Evolutionary conservation across 1,140 invertebrate genomes (phyloP).

Genomic region (Oryctes rhinoceros): DNA sequence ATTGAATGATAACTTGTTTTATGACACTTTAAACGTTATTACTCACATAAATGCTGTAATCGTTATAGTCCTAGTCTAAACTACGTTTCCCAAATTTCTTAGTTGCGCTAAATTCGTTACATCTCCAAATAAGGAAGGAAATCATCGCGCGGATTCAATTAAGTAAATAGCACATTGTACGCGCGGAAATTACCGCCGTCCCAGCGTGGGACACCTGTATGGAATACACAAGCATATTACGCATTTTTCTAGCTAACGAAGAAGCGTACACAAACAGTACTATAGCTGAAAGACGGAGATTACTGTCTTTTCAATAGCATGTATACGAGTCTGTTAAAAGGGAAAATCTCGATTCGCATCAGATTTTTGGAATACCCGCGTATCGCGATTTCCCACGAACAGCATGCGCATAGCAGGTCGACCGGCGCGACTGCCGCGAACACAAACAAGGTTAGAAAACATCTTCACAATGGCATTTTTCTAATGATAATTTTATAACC

Average conservation of each 20-base stretch:
- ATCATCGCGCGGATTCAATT: too few species aligned
- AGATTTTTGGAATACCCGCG: slow-evolving; percentile 33
- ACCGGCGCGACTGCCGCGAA: not conserved
- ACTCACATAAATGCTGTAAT: too few species aligned
- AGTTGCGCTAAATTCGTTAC: too few species aligned
- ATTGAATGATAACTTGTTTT: too few species aligned
- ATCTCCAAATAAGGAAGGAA: too few species aligned
- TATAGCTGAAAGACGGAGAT: slow-evolving; percentile 13
- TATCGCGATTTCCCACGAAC: slow-evolving; percentile 31
- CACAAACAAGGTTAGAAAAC: slow-evolving; percentile 41
- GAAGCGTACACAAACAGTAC: not conserved
- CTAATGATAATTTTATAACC: slow-evolving; percentile 44
- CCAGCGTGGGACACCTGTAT: not conserved
- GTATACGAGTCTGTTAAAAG: slow-evolving; percentile 14
- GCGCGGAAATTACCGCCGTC: not conserved
- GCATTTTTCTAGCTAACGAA: slow-evolving; percentile 16
- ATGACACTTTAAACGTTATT: too few species aligned
- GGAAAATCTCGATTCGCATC: slow-evolving; percentile 19
- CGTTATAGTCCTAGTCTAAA: too few species aligned
- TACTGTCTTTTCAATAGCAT: slow-evolving; percentile 27
- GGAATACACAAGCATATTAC: not conserved
- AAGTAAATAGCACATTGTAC: too few species aligned
- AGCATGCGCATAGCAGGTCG: slow-evolving; percentile 18
- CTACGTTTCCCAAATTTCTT: too few species aligned
- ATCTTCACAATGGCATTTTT: slow-evolving; percentile 43